These are phyloP conservation scores for Bicyclus anynana DNA, from an alignment of 1,140 invertebrate genomes.

Conservation along the genomic window DNA sequence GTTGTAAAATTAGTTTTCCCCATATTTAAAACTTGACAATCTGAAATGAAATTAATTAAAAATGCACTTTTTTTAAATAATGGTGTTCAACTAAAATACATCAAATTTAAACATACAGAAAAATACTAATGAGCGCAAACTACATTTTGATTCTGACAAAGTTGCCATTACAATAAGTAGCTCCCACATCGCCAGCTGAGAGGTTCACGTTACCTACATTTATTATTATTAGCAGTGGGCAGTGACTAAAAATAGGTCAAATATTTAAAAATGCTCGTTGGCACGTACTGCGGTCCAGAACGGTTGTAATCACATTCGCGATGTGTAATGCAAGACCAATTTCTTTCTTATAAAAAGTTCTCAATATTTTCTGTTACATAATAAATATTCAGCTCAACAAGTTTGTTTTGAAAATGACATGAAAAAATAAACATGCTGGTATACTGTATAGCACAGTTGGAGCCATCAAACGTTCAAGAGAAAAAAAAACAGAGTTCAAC, in stretches of 20 bases:
- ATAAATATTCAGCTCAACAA: too few species aligned
- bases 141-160: slow-evolving; percentile 4
- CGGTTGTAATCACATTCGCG: slow-evolving; percentile 51
- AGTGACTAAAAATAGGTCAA: slow-evolving; percentile 74
- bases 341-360: too few species aligned
- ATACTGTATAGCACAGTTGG: not conserved
- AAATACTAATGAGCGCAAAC: too few species aligned
- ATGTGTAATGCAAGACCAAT: slow-evolving; percentile 14
- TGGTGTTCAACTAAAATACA: too few species aligned
- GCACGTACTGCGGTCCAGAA: slow-evolving; percentile 51
- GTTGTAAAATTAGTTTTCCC: slow-evolving; percentile 20
- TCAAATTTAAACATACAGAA: too few species aligned
- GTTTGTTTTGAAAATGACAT: too few species aligned
- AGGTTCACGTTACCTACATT: slow-evolving; percentile 76
- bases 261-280: slow-evolving; percentile 71
- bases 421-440: not conserved
- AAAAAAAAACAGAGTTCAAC: slow-evolving; percentile 16
- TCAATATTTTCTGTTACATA: too few species aligned
- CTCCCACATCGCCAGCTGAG: slow-evolving; percentile 50
- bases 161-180: slow-evolving; percentile 38
- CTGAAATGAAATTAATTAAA: too few species aligned
- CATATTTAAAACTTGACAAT: not conserved
- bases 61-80: too few species aligned
- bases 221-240: slow-evolving; percentile 74
- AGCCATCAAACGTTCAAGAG: not conserved